phyloP scores from a whole-genome alignment of 53 echinoderm and acorn worm genomes.

The Stichopus horrens region DNA sequence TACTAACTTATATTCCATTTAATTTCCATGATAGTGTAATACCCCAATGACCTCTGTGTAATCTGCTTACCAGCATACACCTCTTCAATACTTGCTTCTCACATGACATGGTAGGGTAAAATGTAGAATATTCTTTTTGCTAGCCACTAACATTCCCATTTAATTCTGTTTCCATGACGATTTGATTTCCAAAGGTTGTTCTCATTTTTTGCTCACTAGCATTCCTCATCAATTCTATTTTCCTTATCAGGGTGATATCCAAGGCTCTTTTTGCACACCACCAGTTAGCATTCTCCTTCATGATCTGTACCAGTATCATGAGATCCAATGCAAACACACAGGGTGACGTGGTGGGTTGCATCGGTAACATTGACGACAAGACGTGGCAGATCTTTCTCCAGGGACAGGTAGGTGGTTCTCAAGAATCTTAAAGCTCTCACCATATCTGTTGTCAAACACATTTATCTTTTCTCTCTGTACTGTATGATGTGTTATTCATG shows the following conservation, averaged over 20 bases:
- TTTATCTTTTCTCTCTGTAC: neutral
- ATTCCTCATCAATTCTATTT: neutral
- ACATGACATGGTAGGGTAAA: too few relatives aligned
- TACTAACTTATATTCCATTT: too few relatives aligned
- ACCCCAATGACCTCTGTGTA: too few relatives aligned
- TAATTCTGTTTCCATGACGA: too few relatives aligned
- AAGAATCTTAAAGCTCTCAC: neutral
- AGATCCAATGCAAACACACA: constrained; percentile 62
- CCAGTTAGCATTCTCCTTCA: constrained; percentile 83
- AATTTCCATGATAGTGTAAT: too few relatives aligned
- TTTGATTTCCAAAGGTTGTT: too few relatives aligned
- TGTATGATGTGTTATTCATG: too few relatives aligned
- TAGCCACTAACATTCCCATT: too few relatives aligned
- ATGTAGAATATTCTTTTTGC: too few relatives aligned
- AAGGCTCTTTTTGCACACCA: constrained; percentile 83
- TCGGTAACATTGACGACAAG: constrained; percentile 67
- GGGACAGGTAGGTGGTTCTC: constrained; percentile 62
- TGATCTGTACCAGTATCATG: constrained; percentile 86
- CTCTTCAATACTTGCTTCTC: too few relatives aligned
- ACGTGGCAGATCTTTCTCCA: constrained; percentile 91
- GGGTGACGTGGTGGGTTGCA: constrained; percentile 57
- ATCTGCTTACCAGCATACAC: too few relatives aligned
- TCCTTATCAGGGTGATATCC: constrained; percentile 70
- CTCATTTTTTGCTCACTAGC: too few relatives aligned
- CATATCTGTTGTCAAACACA: neutral